phyloP scores from a whole-genome alignment of 2,797 vertebrate species.

The Atherinosoma microstoma region DNA sequence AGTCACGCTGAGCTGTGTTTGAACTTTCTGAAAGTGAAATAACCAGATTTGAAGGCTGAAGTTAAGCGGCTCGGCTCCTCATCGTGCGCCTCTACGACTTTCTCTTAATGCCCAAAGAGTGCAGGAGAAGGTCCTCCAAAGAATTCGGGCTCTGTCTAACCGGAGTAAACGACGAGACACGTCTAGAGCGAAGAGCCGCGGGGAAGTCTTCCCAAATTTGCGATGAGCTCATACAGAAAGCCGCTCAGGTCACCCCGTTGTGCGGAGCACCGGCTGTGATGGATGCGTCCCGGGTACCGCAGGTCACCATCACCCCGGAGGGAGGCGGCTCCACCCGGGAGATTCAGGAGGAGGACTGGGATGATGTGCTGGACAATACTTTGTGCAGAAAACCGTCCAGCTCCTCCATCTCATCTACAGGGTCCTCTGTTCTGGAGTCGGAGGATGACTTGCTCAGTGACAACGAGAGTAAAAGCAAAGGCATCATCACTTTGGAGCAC shows the following conservation, averaged over 20 bases:
- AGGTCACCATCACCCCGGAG: constrained; percentile 93
- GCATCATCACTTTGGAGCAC: constrained; percentile 91
- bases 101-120: constrained; percentile 79
- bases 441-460: constrained; percentile 96
- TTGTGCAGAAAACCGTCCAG: constrained; percentile 90
- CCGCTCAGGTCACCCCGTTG: constrained; percentile 68
- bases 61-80: constrained; percentile 50
- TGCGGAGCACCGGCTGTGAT: constrained; percentile 54
- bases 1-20: neutral
- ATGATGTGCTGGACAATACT: constrained; percentile 70
- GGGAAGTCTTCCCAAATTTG: constrained; percentile 56
- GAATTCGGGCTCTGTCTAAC: constrained; percentile 69
- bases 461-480: constrained; percentile 93
- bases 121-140: constrained; percentile 76
- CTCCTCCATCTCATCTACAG: constrained; percentile 95
- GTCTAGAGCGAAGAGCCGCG: constrained; percentile 60
- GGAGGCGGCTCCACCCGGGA: constrained; percentile 79
- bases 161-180: constrained; percentile 49
- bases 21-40: constrained; percentile 55
- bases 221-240: constrained; percentile 77
- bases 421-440: constrained; percentile 92
- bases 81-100: constrained; percentile 33
- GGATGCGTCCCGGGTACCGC: constrained; percentile 84
- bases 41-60: constrained; percentile 73
- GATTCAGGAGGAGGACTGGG: constrained; percentile 83